Evolutionary conservation across 2,113 vertebrate genomes (phyloP), one percentile per base, ranked within the genome.

Genomic region (Nymphicus hollandicus): DNA sequence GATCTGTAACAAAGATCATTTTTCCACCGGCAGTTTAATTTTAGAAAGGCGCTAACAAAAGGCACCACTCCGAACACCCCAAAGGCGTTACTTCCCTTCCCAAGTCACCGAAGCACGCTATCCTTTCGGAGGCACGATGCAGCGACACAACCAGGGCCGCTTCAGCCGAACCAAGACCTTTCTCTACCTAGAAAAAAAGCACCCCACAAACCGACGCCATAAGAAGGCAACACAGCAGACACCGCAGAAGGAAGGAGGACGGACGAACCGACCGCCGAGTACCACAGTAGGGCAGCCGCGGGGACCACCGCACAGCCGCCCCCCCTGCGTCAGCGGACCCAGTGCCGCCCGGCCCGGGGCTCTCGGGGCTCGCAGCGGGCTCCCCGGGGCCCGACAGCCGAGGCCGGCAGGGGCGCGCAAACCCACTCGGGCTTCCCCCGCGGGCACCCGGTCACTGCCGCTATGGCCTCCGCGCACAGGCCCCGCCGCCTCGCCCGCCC

Each of bases 1-100:
- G 83, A 94, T 12, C 91, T 22, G 64, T 35, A 80, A 93, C 88
- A 88, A 92, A 93, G 76, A 91, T 63, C 28, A 6, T 86, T 97
- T 95, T 94, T 90, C 94, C 94, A 83, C 50, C 53, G 47, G 13
- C n/a, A 53, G 94, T 91, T 94, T 95, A 96, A 95, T 96, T 96
- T 95, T 95, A 93, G 94, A 74, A 85, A 91, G 85, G 70, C 91
- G 41, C 78, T 88, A 93, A 94, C 93, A 94, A 96, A 94, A 91
- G 91, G 79, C 81, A 69, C 72, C 2, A 31, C 56, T 93, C 64
- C 1, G 3, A 28, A 25, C 7, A 2, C 33, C 15, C 47, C 28
- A 10, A 31, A 68, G 39, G 49, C 77, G 6, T 8, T 49, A 28
- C 10, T 76, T 84, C 77, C 83, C 92, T 33, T 70, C 89, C 53